Evolutionary conservation across 2,888 invertebrate genomes (phyloP).

Genomic region (Trichogramma dendrolimi): DNA sequence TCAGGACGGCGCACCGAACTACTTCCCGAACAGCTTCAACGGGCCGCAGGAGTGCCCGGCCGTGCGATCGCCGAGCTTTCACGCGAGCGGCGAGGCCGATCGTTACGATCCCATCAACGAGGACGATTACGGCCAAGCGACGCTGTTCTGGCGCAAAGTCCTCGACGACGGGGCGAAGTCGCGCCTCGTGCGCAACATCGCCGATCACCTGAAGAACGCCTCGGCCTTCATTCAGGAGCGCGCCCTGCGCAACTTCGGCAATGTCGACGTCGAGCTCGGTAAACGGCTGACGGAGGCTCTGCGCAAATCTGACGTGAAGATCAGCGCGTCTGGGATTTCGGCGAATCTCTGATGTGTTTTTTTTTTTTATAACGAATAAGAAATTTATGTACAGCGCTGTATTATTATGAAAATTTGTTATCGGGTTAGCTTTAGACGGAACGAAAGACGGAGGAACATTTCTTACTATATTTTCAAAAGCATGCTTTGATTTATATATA

Average conservation of each 20-base stretch:
- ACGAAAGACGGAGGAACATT: too few relatives aligned
- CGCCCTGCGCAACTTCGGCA: slow-evolving; percentile 73
- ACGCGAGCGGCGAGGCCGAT: slow-evolving; percentile 69
- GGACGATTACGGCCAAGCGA: slow-evolving; percentile 84
- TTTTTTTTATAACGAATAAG: neutral
- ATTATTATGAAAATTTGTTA: too few relatives aligned
- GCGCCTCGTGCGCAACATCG: slow-evolving; percentile 75
- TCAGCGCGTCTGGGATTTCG: slow-evolving; percentile 31
- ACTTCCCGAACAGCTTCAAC: slow-evolving; percentile 90
- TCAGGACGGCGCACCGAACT: slow-evolving; percentile 84
- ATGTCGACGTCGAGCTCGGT: slow-evolving; percentile 75
- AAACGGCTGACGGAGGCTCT: slow-evolving; percentile 63
- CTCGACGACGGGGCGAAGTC: slow-evolving; percentile 68
- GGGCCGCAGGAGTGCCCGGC: slow-evolving; percentile 71
- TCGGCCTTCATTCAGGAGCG: slow-evolving; percentile 81
- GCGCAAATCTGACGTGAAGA: slow-evolving; percentile 46
- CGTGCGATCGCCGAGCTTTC: slow-evolving; percentile 60
- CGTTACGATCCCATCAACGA: slow-evolving; percentile 77
- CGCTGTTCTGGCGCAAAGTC: slow-evolving; percentile 74
- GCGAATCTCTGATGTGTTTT: slow-evolving; percentile 34
- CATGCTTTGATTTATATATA: too few relatives aligned
- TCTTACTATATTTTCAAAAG: too few relatives aligned
- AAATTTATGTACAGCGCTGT: too few relatives aligned
- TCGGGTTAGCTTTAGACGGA: too few relatives aligned
- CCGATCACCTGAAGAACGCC: slow-evolving; percentile 70